Evolutionary conservation across 1,140 invertebrate genomes (phyloP).

Genomic region (Drosophila triauraria): DNA sequence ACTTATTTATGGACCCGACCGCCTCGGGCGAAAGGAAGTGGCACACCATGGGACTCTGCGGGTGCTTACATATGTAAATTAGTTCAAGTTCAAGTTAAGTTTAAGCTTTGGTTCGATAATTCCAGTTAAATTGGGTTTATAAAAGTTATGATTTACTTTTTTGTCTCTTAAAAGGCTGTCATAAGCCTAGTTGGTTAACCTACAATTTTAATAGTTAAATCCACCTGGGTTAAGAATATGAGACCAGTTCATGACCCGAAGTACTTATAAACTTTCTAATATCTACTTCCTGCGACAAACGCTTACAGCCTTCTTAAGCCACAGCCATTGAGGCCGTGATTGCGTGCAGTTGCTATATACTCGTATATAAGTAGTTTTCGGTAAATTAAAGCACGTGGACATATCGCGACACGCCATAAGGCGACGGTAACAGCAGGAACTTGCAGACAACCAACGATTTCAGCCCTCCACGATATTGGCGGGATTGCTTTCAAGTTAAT

Average conservation of each 20-base stretch:
- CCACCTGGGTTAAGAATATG: not conserved
- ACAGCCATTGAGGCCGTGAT: constrained; percentile 51
- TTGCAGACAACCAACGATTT: constrained; percentile 34
- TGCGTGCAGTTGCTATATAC: constrained; percentile 56
- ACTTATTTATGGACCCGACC: not conserved
- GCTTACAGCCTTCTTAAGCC: constrained; percentile 34
- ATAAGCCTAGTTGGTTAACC: not conserved
- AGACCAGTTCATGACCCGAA: constrained; percentile 3
- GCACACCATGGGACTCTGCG: not conserved
- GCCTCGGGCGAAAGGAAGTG: not conserved
- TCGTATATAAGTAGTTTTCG: constrained; percentile 31
- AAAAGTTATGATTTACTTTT: no score
- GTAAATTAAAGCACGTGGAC: constrained; percentile 58
- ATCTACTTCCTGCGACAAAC: constrained; percentile 36
- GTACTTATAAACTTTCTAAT: constrained; percentile 47
- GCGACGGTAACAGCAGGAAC: constrained; percentile 26
- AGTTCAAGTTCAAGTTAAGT: not conserved
- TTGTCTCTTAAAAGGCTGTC: no score
- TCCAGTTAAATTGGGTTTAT: not conserved
- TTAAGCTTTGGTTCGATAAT: no score
- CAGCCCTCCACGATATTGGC: constrained; percentile 1
- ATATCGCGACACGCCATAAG: constrained; percentile 69
- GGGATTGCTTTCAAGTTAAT: constrained; percentile 68
- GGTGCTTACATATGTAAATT: not conserved
- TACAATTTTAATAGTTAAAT: not conserved